Base-by-base conservation (phyloP, 2,113 vertebrate genomes). In the Euleptes europaea region DNA sequence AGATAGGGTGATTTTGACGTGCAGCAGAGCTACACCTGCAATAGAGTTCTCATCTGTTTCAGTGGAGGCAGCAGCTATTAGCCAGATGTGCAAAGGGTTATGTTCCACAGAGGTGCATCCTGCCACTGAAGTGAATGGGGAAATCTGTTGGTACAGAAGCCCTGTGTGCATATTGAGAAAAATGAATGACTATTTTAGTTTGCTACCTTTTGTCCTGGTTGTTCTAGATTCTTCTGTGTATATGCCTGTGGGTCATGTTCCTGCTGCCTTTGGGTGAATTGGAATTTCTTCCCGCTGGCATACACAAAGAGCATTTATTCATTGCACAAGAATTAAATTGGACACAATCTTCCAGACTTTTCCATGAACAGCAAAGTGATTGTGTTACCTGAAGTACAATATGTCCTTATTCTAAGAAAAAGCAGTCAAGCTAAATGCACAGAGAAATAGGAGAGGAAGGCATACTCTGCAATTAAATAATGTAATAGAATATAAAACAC, bases 401-500 rank as follows among this genome's bases (percentile, higher is more conserved):
- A 12, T 67, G 42, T 76, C 88, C 38, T 82, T 33, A 38, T 91
- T 87, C 70, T 74, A 9, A 0, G 67, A 82, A 83, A 44, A 35
- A 63, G 42, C 21, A 47, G 6, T 40, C 63, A 83, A 65, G 49
- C 6, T 71, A 35, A 85, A 9, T 10, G 31, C 63, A 42, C 9
- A 21, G 0, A 75, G 80, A 86, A 93, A 77, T 0, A 88, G 66
- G 84, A 89, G 40, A 31, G 44, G 85, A 49, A 73, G 47, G 17
- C 54, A 26, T 38, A 12, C 12, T 63, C 21, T 42, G 15, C 57
- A 63, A 38, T 78, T 78, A 38, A 40, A 28, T 11, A n/a, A 12
- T 13, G 15, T 60, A 26, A 7, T 77, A 60, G 35, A 60, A 77
- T 40, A 40, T 28, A 57, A 60, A 78, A 60, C 33, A 7, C 7